Evolutionary conservation across 2,113 vertebrate genomes (phyloP), one percentile per base, ranked within the genome.

Genomic region (Neolamprologus modestus): DNA sequence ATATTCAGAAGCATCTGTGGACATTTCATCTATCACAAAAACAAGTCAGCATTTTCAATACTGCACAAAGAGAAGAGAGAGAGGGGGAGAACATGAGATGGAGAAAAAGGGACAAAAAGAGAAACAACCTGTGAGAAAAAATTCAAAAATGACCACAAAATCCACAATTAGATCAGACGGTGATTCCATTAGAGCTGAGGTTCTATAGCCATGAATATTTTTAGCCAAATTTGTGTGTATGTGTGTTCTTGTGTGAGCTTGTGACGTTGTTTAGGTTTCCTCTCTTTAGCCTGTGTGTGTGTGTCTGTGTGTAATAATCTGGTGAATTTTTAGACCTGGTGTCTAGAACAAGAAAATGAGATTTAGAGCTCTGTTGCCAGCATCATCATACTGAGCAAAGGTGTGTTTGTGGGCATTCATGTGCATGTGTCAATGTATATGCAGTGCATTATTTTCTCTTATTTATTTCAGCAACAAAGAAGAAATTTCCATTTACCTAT

Each of bases 291-390:
- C 17, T 82, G 55, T 3, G 47, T 37, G 6, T 45, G 45, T 35
- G 19, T 21, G 47, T 45, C 26, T 50, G 45, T 54, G 33, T 52
- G 81, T 37, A 59, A 66, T 45, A 24, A 19, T 81, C 16, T 53
- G 35, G 31, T 42, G 71, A 61, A 59, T 85, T 82, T 86, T 52
- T 76, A 12, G 24, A 71, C 68, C 35, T 71, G 85, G 28, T 45
- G 80, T 86, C 31, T 81, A 82, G 85, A 89, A 87, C 89, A 86
- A 66, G 47, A 89, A 82, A 84, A 55, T 12, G 50, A 86, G 82
- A 83, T 84, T 87, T 88, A 88, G 68, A 40, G 83, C 42, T 63
- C 47, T 31, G 16, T 87, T 83, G 83, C 80, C 80, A 87, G 31
- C 21, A 3, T 42, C 50, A 35, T 82, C 55, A 45, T 73, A 5